Percentiles rank a stretch among this genome's conserved stretches.
Evolutionary conservation across 2,888 invertebrate species (phyloP).

Genomic region (Metalampra italica): DNA sequence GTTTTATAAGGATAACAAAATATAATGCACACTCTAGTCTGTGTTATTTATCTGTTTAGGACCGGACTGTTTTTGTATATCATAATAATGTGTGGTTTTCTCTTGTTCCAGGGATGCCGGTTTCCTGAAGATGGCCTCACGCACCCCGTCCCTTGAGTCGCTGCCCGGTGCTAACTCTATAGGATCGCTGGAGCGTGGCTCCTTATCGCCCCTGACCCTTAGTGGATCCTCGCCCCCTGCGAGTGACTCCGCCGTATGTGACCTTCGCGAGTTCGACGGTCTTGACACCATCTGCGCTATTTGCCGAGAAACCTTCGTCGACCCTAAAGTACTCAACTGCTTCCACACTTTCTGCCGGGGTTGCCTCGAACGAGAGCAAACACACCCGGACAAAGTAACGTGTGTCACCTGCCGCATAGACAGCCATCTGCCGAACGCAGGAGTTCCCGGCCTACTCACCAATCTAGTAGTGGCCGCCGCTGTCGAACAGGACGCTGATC

Average conservation of each 20-base stretch:
- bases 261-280: constrained; percentile 81
- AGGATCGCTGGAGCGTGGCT: constrained; percentile 91
- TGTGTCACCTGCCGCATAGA: constrained; percentile 84
- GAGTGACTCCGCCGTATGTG: constrained; percentile 90
- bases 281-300: constrained; percentile 82
- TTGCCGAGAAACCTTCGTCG: constrained; percentile 86
- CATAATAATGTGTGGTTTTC: constrained; percentile 21
- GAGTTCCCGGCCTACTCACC: constrained; percentile 82
- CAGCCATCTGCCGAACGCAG: constrained; percentile 71
- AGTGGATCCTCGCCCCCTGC: constrained; percentile 93
- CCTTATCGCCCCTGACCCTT: constrained; percentile 89
- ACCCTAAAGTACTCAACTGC: constrained; percentile 88
- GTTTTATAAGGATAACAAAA: constrained; percentile 10
- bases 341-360: constrained; percentile 91
- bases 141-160: constrained; percentile 95
- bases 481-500: constrained; percentile 75
- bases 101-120: constrained; percentile 88
- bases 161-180: constrained; percentile 94
- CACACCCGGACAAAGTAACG: constrained; percentile 83
- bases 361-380: constrained; percentile 87
- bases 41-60: background rate
- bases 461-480: constrained; percentile 80
- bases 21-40: background rate
- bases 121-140: constrained; percentile 95
- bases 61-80: background rate